These are phyloP conservation scores for Zaprionus africanus DNA, from an alignment of 1,140 invertebrate species.

Conservation along the genomic window DNA sequence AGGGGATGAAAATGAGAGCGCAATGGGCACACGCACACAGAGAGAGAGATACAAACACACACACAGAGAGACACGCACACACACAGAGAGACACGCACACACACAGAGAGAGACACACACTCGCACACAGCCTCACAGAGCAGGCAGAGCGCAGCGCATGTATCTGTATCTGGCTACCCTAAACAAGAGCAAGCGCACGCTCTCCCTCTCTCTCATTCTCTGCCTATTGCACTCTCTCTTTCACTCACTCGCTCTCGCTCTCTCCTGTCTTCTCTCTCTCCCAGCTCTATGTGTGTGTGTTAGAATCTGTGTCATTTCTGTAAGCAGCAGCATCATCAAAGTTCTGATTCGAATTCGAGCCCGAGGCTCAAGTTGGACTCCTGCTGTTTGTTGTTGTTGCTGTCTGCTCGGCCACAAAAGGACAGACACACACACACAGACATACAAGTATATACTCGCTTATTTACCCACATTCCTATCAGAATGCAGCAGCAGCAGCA, in stretches of 20 bases:
- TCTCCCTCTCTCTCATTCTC: slow-evolving; percentile 9
- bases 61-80: not conserved
- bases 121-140: not conserved
- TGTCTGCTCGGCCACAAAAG: slow-evolving; percentile 65
- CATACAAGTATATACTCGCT: not conserved
- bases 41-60: not conserved
- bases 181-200: slow-evolving; percentile 4
- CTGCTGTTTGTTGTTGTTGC: slow-evolving; percentile 36
- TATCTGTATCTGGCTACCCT: slow-evolving; percentile 46
- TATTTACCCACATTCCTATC: slow-evolving; percentile 72
- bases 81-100: too few species aligned
- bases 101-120: not conserved
- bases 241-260: slow-evolving; percentile 10
- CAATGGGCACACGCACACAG: slow-evolving; percentile 1
- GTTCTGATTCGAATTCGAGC: slow-evolving; percentile 39
- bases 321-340: slow-evolving; percentile 57
- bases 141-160: slow-evolving; percentile 8
- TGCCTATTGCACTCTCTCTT: slow-evolving; percentile 11
- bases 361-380: slow-evolving; percentile 28
- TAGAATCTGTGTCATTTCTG: slow-evolving; percentile 75
- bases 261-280: slow-evolving; percentile 9
- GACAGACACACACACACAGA: slow-evolving; percentile 41
- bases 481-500: slow-evolving; percentile 58
- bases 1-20: slow-evolving; percentile 71
- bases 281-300: slow-evolving; percentile 12